phyloP scores from a whole-genome alignment of 2,113 vertebrate genomes.

The Pygoscelis adeliae region DNA sequence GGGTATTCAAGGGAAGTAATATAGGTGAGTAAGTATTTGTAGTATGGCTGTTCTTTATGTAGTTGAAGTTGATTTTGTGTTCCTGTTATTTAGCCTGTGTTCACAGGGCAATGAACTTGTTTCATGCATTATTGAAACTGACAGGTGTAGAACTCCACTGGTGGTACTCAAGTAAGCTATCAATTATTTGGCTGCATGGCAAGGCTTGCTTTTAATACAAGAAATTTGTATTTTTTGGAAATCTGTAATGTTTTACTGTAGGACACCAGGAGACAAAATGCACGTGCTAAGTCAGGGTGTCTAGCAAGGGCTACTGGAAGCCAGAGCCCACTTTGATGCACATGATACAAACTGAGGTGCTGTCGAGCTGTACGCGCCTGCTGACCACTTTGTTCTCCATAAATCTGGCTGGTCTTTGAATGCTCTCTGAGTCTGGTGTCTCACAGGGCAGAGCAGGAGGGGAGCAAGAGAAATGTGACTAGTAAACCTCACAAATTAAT shows the following conservation, averaged over 20 bases:
- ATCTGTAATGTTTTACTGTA: neutral
- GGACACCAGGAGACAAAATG: neutral
- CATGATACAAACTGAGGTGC: accelerated
- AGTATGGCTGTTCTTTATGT: accelerated
- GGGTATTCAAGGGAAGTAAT: neutral
- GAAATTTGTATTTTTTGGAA: accelerated
- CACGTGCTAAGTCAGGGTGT: neutral
- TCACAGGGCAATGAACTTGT: no score
- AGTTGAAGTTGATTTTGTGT: neutral
- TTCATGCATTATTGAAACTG: accelerated
- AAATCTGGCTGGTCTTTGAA: accelerated
- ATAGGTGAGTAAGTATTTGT: neutral
- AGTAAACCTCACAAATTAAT: neutral
- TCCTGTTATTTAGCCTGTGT: no score
- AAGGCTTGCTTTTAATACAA: neutral
- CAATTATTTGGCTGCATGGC: neutral
- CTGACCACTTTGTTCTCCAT: neutral
- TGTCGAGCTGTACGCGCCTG: neutral
- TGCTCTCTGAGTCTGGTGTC: neutral
- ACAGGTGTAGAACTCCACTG: neutral
- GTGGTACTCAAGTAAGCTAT: accelerated
- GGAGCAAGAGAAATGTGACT: neutral
- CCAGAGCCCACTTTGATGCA: accelerated
- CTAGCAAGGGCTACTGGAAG: neutral
- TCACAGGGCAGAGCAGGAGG: neutral